Evolutionary conservation across 2,888 invertebrate species (phyloP).

Genomic region (Allacma fusca): DNA sequence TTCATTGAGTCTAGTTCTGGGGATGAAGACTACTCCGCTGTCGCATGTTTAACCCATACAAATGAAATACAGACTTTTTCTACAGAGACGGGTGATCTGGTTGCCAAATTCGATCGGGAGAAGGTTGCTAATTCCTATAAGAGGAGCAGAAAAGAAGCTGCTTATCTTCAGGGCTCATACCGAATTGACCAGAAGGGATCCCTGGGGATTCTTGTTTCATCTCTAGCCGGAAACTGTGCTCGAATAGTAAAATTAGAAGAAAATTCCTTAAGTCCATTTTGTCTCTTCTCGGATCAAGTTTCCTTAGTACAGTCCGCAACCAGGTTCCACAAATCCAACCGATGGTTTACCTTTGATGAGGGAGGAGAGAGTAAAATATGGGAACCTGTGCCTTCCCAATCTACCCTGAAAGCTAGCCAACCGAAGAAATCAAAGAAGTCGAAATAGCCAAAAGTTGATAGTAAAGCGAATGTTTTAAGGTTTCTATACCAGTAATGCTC

Average conservation of each 20-base stretch:
- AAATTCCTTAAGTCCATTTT: constrained; percentile 41
- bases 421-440: too few relatives aligned
- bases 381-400: constrained; percentile 20
- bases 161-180: constrained; percentile 49
- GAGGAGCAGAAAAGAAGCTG: constrained; percentile 54
- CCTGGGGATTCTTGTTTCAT: constrained; percentile 20
- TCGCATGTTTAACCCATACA: constrained; percentile 77
- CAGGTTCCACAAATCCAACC: constrained; percentile 30
- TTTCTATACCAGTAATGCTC: too few relatives aligned
- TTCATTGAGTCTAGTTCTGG: not conserved
- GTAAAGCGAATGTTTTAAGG: too few relatives aligned
- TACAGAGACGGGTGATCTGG: constrained; percentile 70
- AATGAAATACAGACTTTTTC: constrained; percentile 77
- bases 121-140: constrained; percentile 68
- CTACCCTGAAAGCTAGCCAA: too few relatives aligned
- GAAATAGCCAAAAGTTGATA: too few relatives aligned
- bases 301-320: constrained; percentile 52
- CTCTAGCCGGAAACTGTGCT: constrained; percentile 41
- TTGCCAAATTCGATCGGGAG: constrained; percentile 69
- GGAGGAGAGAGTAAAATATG: constrained; percentile 50
- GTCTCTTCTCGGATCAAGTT: constrained; percentile 48
- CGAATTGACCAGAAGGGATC: constrained; percentile 20
- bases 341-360: constrained; percentile 58
- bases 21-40: constrained; percentile 49
- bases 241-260: constrained; percentile 42